phyloP scores from a whole-genome alignment of 2,888 invertebrate species.

The Physocephala rufipes region DNA sequence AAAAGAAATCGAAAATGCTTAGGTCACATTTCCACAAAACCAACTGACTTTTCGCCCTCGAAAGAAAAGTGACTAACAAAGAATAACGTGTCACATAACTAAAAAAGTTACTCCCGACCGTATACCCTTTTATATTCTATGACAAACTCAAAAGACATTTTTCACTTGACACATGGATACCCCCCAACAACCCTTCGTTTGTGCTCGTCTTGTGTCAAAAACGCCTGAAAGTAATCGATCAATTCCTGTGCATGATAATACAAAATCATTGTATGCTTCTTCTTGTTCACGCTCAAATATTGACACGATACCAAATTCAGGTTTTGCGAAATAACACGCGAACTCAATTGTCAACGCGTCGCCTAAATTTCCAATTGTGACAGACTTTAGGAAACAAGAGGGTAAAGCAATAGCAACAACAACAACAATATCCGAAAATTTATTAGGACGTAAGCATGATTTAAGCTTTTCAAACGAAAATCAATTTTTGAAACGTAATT shows the following conservation, averaged over 20 bases:
- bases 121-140: too few species aligned
- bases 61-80: too few species aligned
- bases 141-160: conserved; percentile 7
- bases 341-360: conserved; percentile 40
- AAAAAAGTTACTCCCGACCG: too few species aligned
- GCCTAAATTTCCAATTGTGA: not conserved
- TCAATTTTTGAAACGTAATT: too few species aligned
- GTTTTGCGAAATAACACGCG: conserved; percentile 40
- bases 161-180: conserved; percentile 34
- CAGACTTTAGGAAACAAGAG: not conserved
- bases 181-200: not conserved
- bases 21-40: too few species aligned
- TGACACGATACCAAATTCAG: not conserved
- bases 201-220: conserved; percentile 34
- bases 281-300: conserved; percentile 2
- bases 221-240: conserved; percentile 58
- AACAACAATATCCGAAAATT: not conserved
- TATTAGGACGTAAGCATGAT: too few species aligned
- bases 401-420: conserved; percentile 1
- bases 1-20: too few species aligned
- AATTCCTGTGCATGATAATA: conserved; percentile 42
- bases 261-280: not conserved
- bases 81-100: too few species aligned
- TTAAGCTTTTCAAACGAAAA: too few species aligned
- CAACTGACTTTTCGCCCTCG: too few species aligned